phyloP scores from a whole-genome alignment of 2,797 vertebrate genomes.

The Sebastes taczanowskii region DNA sequence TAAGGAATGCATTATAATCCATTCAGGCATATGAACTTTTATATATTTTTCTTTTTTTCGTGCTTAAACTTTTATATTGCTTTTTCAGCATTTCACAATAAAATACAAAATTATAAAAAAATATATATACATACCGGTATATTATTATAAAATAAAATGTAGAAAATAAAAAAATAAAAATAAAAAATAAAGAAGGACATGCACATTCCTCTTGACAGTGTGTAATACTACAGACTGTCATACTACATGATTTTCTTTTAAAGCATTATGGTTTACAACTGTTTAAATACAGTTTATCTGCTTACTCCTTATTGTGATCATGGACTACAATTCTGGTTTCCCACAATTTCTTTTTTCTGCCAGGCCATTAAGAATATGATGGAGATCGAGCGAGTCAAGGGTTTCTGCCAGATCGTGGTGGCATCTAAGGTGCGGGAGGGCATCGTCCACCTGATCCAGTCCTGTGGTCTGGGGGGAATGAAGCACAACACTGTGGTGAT shows the following conservation, averaged over 20 bases:
- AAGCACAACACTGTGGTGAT: constrained; percentile 97
- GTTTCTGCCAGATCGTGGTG: constrained; percentile 97
- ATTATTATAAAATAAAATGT: background rate
- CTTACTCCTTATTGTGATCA: background rate
- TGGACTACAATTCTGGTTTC: background rate
- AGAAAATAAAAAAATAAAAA: too few relatives aligned
- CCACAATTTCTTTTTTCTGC: background rate
- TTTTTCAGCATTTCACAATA: too few relatives aligned
- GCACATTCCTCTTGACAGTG: too few relatives aligned
- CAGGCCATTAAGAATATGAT: constrained; percentile 99
- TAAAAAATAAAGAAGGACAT: too few relatives aligned
- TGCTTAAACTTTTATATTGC: too few relatives aligned
- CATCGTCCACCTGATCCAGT: constrained; percentile 95
- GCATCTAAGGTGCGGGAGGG: constrained; percentile 94
- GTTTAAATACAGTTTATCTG: background rate
- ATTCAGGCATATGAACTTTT: background rate
- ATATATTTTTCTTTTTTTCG: background rate
- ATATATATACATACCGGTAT: background rate
- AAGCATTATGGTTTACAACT: background rate
- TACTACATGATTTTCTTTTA: background rate
- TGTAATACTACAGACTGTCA: too few relatives aligned
- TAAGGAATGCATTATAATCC: background rate
- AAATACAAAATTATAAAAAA: background rate
- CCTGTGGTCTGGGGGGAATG: constrained; percentile 96
- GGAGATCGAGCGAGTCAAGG: constrained; percentile 97